These are phyloP conservation scores for Helicoverpa zea DNA, from an alignment of 1,140 invertebrate species.

Conservation along the genomic window DNA sequence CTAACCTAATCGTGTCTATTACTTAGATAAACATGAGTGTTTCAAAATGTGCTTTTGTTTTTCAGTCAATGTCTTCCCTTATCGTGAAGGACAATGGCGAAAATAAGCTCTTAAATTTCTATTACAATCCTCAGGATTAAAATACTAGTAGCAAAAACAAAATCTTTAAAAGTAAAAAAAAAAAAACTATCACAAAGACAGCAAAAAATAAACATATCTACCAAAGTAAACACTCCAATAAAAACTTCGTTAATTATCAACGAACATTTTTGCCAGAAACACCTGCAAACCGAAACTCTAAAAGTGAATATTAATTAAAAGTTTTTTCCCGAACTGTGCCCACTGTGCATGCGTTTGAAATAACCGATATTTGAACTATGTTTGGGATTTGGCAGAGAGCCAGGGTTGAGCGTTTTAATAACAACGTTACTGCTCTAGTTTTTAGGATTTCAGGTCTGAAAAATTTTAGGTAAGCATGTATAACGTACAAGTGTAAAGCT, in stretches of 20 bases:
- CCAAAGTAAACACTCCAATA: neutral
- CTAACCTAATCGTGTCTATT: too few relatives aligned
- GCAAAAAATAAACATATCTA: neutral
- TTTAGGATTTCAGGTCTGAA: neutral
- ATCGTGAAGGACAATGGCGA: too few relatives aligned
- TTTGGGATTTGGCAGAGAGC: neutral
- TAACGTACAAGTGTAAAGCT: too few relatives aligned
- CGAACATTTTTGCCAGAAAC: constrained; percentile 22
- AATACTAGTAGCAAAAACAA: too few relatives aligned
- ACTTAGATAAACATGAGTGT: too few relatives aligned
- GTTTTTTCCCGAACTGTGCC: constrained; percentile 18
- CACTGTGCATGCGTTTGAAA: neutral
- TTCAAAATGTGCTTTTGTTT: too few relatives aligned
- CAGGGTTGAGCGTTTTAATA: constrained; percentile 2
- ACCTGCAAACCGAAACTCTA: constrained; percentile 1
- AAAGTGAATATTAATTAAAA: constrained; percentile 48
- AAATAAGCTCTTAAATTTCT: too few relatives aligned
- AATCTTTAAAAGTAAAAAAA: too few relatives aligned
- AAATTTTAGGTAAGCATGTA: too few relatives aligned
- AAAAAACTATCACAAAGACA: neutral
- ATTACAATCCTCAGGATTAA: too few relatives aligned
- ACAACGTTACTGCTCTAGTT: constrained; percentile 7
- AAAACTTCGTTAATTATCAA: constrained; percentile 10
- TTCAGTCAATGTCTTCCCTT: too few relatives aligned
- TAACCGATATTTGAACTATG: constrained; percentile 34